These are phyloP conservation scores for Triplophysa yarkandensis DNA, from an alignment of 2,797 vertebrate species.

Conservation along the genomic window DNA sequence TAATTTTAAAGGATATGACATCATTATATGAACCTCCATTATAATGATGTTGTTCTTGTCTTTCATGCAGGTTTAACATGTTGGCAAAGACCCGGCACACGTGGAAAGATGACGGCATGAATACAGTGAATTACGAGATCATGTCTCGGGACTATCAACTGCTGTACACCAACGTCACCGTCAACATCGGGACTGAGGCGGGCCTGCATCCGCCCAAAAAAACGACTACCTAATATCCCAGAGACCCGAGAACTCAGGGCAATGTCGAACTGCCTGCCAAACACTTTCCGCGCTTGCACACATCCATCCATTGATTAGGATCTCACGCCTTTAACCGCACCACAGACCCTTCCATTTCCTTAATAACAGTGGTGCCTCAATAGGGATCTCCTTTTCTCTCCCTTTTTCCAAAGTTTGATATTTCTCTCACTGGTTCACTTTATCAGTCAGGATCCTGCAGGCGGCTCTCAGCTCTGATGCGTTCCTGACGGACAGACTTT, in stretches of 20 bases:
- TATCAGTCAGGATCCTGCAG: constrained; percentile 23
- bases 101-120: constrained; percentile 79
- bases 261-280: constrained; percentile 10
- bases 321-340: constrained; percentile 34
- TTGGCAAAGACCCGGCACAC: constrained; percentile 76
- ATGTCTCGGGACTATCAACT: constrained; percentile 72
- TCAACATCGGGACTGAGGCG: constrained; percentile 75
- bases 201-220: constrained; percentile 43
- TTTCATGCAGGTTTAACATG: constrained; percentile 77
- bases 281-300: neutral
- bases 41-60: neutral
- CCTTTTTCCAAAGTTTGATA: constrained; percentile 29
- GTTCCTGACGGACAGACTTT: constrained; percentile 48
- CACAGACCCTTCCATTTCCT: constrained; percentile 22
- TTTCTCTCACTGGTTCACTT: constrained; percentile 37
- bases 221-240: neutral
- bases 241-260: neutral
- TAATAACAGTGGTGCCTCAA: constrained; percentile 11
- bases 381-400: constrained; percentile 25
- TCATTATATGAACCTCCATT: neutral
- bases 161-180: constrained; percentile 84
- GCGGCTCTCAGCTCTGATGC: neutral
- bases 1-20: neutral
- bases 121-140: constrained; percentile 73
- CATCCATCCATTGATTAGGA: neutral